These are phyloP conservation scores for Drosophila kurseongensis DNA, from an alignment of 1,140 invertebrate species.

Conservation along the genomic window DNA sequence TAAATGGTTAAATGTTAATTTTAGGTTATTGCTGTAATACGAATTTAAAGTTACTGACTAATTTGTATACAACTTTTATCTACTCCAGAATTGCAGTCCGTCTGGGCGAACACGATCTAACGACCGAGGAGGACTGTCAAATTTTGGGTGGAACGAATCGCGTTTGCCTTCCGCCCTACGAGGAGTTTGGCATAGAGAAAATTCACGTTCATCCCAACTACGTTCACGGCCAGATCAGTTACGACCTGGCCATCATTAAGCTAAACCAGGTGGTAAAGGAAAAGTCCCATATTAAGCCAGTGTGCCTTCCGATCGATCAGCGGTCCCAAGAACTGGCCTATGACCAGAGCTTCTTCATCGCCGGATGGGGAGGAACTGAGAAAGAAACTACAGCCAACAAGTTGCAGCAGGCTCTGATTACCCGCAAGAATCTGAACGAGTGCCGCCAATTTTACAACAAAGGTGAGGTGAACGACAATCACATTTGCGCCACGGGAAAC, in stretches of 20 bases:
- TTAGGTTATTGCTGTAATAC: no score
- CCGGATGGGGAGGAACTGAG: constrained; percentile 76
- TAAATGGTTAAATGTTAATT: no score
- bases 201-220: constrained; percentile 87
- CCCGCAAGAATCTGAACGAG: constrained; percentile 33
- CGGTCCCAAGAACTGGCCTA: constrained; percentile 26
- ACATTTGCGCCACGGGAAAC: constrained; percentile 88
- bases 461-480: constrained; percentile 79
- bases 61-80: neutral
- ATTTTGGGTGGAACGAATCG: constrained; percentile 21
- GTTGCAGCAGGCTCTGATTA: constrained; percentile 50
- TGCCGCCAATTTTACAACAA: constrained; percentile 53
- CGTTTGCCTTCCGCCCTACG: constrained; percentile 85
- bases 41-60: neutral
- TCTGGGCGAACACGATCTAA: constrained; percentile 87
- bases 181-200: constrained; percentile 86
- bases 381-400: constrained; percentile 12
- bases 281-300: constrained; percentile 67
- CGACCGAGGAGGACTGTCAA: constrained; percentile 86
- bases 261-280: constrained; percentile 47
- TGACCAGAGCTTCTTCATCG: constrained; percentile 66
- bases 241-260: constrained; percentile 89
- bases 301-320: constrained; percentile 67
- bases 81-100: constrained; percentile 85
- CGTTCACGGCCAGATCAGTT: constrained; percentile 85